Base-by-base conservation (phyloP, 30 jellyfish, hydroid and myxozoan genomes). In the Cassiopea xamachana region DNA sequence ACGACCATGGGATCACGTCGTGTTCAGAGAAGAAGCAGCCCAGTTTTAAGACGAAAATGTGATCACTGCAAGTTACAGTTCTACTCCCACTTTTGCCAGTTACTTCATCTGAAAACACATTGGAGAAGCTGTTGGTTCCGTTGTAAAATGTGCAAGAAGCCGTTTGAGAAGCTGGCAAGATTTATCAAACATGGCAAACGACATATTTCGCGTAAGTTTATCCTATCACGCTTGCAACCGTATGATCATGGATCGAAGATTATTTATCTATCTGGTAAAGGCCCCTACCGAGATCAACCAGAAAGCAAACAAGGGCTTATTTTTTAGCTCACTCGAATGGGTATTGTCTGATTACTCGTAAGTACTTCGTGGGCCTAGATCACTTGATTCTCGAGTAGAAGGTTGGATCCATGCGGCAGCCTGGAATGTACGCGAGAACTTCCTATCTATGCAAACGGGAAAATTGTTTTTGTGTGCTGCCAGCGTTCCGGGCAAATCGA, bases 71-170 rank as follows among this genome's bases (percentile, higher is more conserved):
- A 82, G 7, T 10, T 82, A 55, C 67, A 83, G 18, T 82, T 82
- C 48, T 79, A 71, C 80, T 82, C 90, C 13, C 90, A 82, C 44
- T 82, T 82, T 45, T 82, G 90, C 70, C 46, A 64, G 73, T 44
- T 45, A 59, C 90, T 82, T 82, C 90, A 82, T 60, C 60, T 82
- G 90, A 82, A 69, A 1, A 73, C 51, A 39, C 90, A 82, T 79
- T 48, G 2, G 75, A 68, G 27, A 10, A 46, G 47, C 1, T 82
- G 90, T 15, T 82, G 90, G 90, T 82, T 82, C 68, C 82, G 43
- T 18, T 82, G 90, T 68, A 79, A 14, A 18, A 82, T 50, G 7
- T 82, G 90, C 69, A 17, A 70, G 81, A 82, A 82, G 81, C 90
- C 82, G 44, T 82, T 82, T 51, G 39, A 67, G 17, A 51, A 12